Percentiles rank a stretch among this genome's conserved stretches.
Conservation (phyloP, 1,140 invertebrate genomes). For the Capitella teleta region DNA sequence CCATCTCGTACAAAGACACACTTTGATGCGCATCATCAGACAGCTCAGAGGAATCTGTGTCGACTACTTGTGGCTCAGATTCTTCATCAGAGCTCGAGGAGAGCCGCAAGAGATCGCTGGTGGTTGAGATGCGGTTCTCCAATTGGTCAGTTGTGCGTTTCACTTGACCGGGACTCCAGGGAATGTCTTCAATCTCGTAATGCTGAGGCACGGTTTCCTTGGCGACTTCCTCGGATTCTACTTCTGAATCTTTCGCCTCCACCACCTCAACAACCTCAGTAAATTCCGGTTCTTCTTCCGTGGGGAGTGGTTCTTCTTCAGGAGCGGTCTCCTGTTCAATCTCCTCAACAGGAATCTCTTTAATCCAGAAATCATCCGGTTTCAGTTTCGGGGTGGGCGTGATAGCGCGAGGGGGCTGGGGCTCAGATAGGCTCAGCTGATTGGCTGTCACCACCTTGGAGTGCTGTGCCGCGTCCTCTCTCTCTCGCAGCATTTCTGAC, state of each 20-base stretch:
- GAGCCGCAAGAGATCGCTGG: background rate
- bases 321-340: background rate
- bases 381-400: conserved; percentile 7
- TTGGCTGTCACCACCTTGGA: background rate
- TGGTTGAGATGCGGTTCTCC: conserved; percentile 42
- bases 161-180: conserved; percentile 50
- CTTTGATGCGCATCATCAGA: conserved; percentile 6
- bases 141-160: conserved; percentile 51
- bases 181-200: conserved; percentile 54
- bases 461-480: background rate
- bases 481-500: background rate
- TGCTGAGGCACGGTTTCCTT: conserved; percentile 19
- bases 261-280: background rate
- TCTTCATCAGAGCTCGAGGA: conserved; percentile 2
- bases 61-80: conserved; percentile 1
- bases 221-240: conserved; percentile 13
- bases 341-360: conserved; percentile 1
- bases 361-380: conserved; percentile 9
- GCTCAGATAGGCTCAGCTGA: background rate
- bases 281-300: background rate
- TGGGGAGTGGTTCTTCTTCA: background rate
- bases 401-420: conserved; percentile 12
- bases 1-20: conserved; percentile 27
- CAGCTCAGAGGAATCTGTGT: background rate
- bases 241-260: conserved; percentile 11